Percentiles rank a stretch among this genome's conserved stretches.
These are phyloP conservation scores for Mactra quadrangularis DNA, from an alignment of 1,140 invertebrate genomes.

Conservation along the genomic window DNA sequence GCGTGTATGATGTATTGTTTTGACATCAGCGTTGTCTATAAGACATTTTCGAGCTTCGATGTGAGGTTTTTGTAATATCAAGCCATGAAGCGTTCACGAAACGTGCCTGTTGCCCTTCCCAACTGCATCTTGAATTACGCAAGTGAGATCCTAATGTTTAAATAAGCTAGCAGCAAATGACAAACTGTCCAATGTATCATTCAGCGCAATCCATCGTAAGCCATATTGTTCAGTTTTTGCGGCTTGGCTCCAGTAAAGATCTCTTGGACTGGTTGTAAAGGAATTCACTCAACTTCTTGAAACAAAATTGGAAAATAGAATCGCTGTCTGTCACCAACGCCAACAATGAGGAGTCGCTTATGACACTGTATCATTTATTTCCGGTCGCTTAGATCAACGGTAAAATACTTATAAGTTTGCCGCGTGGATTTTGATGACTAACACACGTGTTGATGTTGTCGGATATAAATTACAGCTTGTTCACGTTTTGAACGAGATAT, in stretches of 20 bases:
- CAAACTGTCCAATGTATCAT: background rate
- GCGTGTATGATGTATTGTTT: too few species aligned
- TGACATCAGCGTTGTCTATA: too few species aligned
- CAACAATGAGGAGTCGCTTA: constrained; percentile 36
- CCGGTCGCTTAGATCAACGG: constrained; percentile 43
- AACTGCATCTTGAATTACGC: too few species aligned
- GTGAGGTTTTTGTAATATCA: too few species aligned
- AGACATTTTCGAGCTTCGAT: too few species aligned
- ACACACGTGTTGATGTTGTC: constrained; percentile 35
- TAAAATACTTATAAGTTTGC: constrained; percentile 31
- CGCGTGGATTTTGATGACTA: constrained; percentile 29
- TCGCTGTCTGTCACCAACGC: constrained; percentile 29
- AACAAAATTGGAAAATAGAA: constrained; percentile 34
- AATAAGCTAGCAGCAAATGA: too few species aligned
- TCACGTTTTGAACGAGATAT: constrained; percentile 32
- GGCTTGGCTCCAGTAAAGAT: background rate
- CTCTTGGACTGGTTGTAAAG: constrained; percentile 31
- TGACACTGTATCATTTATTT: constrained; percentile 37
- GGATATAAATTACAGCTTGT: constrained; percentile 46
- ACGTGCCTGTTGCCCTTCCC: too few species aligned
- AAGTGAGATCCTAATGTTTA: too few species aligned
- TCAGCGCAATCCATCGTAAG: background rate
- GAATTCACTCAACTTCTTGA: background rate
- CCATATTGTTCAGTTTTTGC: too few species aligned
- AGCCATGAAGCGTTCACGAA: too few species aligned